Conservation (phyloP, 2,888 invertebrate genomes). For the Kuschelorhynchus macadamiae region DNA sequence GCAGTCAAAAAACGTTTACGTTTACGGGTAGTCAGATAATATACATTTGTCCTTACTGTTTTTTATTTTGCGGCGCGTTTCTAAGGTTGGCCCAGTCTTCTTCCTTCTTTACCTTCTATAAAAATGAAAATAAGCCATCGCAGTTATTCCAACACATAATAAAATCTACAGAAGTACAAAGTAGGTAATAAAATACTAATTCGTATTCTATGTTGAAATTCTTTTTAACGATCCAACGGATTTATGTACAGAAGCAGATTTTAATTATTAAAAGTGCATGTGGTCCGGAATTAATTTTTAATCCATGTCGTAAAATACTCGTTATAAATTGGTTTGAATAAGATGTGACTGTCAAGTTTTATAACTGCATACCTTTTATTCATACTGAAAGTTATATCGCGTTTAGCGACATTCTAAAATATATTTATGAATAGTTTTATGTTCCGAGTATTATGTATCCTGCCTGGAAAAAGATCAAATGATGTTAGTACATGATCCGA, state of each 20-base stretch:
- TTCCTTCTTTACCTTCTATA: too few relatives aligned
- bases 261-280: conserved; percentile 5
- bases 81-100: too few relatives aligned
- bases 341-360: conserved; percentile 57
- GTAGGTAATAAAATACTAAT: background rate
- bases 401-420: conserved; percentile 1
- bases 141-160: too few relatives aligned
- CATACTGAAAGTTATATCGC: conserved; percentile 61
- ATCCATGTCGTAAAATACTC: conserved; percentile 50
- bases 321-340: conserved; percentile 57
- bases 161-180: too few relatives aligned
- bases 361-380: conserved; percentile 60
- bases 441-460: background rate
- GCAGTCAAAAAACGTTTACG: too few relatives aligned
- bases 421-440: conserved; percentile 10
- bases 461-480: background rate
- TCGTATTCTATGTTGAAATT: background rate
- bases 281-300: conserved; percentile 53
- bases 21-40: too few relatives aligned
- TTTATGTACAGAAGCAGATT: conserved; percentile 1
- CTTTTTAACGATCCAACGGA: background rate
- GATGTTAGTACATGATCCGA: background rate
- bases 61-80: too few relatives aligned
- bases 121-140: too few relatives aligned
- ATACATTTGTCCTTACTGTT: too few relatives aligned